A percentile compares a stretch with the other conserved stretches of the same genome.
Conservation (phyloP, 23 tunicate species). For the Pegea sp. region DNA sequence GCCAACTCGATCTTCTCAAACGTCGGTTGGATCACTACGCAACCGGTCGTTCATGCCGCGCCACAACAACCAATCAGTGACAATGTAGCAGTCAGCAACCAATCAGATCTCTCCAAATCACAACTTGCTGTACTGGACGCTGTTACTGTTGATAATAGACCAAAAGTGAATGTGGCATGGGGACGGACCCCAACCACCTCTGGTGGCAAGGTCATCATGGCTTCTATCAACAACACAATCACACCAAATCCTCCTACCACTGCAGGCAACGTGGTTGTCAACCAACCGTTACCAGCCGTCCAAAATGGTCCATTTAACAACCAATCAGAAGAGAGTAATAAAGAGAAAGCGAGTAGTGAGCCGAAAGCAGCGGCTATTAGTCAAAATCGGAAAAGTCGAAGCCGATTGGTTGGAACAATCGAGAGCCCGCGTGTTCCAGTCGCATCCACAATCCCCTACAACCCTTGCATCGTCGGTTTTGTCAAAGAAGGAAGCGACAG, state of each 20-base stretch:
- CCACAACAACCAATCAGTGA: background rate
- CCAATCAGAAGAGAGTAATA: background rate
- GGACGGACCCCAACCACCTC: background rate
- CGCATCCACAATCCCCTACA: conserved; percentile 53
- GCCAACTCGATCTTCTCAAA: conserved; percentile 19
- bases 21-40: conserved; percentile 35
- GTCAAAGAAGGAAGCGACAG: conserved; percentile 1
- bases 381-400: conserved; percentile 62
- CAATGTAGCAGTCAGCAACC: background rate
- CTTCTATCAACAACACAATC: background rate
- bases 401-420: conserved; percentile 51
- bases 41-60: conserved; percentile 2
- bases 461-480: too few relatives aligned
- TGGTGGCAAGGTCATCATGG: background rate
- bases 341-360: conserved; percentile 1
- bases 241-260: too few relatives aligned
- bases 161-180: background rate
- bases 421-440: conserved; percentile 51
- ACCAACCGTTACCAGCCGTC: background rate
- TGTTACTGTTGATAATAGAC: too few relatives aligned
- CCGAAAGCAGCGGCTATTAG: conserved; percentile 40
- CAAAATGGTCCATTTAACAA: conserved; percentile 3
- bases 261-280: background rate
- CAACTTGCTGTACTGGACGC: too few relatives aligned
- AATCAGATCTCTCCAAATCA: background rate